Evolutionary conservation across 2,113 vertebrate species (phyloP).

Genomic region (Saccopteryx leptura): DNA sequence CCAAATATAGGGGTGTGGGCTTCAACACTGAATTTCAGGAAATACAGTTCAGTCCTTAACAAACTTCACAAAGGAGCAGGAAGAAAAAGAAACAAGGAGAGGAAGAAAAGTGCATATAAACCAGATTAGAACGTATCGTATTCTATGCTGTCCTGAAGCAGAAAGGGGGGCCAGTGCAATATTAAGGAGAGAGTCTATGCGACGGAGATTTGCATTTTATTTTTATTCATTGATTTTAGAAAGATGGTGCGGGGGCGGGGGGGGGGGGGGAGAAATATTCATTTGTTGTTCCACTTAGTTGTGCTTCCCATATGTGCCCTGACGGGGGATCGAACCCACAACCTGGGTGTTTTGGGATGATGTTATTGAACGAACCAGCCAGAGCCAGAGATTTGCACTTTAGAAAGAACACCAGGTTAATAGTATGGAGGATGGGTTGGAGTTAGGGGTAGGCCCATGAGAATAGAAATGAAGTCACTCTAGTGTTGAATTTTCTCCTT

Average conservation of each 20-base stretch:
- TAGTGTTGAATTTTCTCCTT: not conserved
- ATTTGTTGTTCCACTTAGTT: no score
- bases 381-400: not conserved
- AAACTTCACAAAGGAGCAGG: not conserved
- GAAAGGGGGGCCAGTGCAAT: not conserved
- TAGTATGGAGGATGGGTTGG: not conserved
- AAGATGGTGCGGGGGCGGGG: no score
- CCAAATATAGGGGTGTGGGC: not conserved
- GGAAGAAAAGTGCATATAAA: not conserved
- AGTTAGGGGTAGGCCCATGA: not conserved
- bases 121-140: not conserved
- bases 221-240: no score
- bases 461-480: not conserved
- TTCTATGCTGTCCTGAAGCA: not conserved
- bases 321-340: no score
- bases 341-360: no score
- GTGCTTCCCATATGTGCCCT: no score
- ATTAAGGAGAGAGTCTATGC: not conserved
- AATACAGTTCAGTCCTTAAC: constrained; percentile 65
- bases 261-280: no score
- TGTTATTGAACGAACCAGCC: no score
- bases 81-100: not conserved
- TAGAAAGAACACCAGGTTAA: not conserved
- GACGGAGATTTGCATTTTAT: not conserved
- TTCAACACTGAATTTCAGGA: not conserved